Conservation (phyloP, 2,888 invertebrate species). For the Mongoloraphidia duomilia region DNA sequence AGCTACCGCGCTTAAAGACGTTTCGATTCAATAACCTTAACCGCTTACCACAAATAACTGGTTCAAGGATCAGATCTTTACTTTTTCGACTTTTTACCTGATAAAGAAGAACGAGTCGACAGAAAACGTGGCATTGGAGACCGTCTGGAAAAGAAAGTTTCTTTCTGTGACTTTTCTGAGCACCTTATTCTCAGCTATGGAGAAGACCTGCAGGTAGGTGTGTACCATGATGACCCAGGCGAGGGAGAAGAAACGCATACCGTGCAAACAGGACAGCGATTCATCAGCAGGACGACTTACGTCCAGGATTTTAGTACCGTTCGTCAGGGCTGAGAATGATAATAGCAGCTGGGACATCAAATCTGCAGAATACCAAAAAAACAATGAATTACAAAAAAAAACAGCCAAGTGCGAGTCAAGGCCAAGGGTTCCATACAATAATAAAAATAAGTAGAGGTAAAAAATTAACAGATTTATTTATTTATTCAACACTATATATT, state of each 20-base stretch:
- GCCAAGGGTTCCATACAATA: neutral
- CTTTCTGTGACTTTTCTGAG: constrained; percentile 58
- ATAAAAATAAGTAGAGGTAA: neutral
- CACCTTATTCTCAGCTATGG: constrained; percentile 60
- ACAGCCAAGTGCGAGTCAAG: too few species aligned
- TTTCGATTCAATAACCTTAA: too few species aligned
- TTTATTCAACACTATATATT: too few species aligned
- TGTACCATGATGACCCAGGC: constrained; percentile 77
- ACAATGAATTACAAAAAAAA: too few species aligned
- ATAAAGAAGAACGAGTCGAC: constrained; percentile 81
- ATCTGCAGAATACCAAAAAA: constrained; percentile 28
- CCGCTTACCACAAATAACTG: too few species aligned
- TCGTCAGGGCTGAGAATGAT: constrained; percentile 60
- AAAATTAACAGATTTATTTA: neutral
- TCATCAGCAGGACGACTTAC: constrained; percentile 50
- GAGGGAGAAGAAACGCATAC: constrained; percentile 62
- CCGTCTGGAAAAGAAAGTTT: constrained; percentile 64
- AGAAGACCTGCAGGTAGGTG: constrained; percentile 68
- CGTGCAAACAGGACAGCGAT: constrained; percentile 61
- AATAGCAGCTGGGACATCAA: constrained; percentile 45
- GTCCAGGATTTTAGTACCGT: constrained; percentile 59
- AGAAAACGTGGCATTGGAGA: constrained; percentile 73
- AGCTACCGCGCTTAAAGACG: too few species aligned
- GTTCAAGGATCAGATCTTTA: too few species aligned
- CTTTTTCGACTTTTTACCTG: constrained; percentile 35